A percentile compares a stretch with the other conserved stretches of the same genome.
phyloP scores from a whole-genome alignment of 2,113 vertebrate species.

The Gymnobelideus leadbeateri region DNA sequence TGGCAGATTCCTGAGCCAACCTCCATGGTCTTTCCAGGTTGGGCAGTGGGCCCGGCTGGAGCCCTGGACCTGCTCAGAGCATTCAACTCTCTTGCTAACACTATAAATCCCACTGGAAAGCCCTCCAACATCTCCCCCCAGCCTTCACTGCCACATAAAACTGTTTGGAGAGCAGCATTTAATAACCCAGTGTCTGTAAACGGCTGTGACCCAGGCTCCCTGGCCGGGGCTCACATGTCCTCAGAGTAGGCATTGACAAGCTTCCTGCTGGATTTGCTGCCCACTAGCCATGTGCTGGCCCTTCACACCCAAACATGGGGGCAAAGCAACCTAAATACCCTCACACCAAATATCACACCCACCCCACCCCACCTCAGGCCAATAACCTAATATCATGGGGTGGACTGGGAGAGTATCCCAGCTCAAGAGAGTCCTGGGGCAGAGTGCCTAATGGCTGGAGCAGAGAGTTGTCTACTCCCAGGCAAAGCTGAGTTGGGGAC shows the following conservation, averaged over 20 bases:
- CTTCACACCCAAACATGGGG: too few relatives aligned
- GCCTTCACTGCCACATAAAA: not conserved
- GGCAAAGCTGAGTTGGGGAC: not conserved
- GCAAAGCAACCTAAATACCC: not conserved
- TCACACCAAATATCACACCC: not conserved
- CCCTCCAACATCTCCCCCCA: too few relatives aligned
- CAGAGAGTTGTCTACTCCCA: not conserved
- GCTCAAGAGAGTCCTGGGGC: not conserved
- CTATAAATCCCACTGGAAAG: not conserved
- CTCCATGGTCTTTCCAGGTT: not conserved
- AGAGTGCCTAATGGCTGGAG: not conserved
- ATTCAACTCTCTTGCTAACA: not conserved
- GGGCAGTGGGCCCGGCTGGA: not conserved
- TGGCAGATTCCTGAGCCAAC: not conserved
- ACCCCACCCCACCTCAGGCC: too few relatives aligned
- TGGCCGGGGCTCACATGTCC: not conserved
- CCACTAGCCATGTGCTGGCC: not conserved
- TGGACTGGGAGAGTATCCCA: too few relatives aligned
- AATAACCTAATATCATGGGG: not conserved
- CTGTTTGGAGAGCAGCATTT: not conserved
- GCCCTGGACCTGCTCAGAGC: not conserved
- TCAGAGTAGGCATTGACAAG: not conserved
- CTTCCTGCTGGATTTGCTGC: not conserved
- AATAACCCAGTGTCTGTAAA: not conserved
- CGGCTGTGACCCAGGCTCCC: not conserved